Evolutionary conservation across 2,797 vertebrate genomes (phyloP).

Genomic region (Eospalax fontanierii): DNA sequence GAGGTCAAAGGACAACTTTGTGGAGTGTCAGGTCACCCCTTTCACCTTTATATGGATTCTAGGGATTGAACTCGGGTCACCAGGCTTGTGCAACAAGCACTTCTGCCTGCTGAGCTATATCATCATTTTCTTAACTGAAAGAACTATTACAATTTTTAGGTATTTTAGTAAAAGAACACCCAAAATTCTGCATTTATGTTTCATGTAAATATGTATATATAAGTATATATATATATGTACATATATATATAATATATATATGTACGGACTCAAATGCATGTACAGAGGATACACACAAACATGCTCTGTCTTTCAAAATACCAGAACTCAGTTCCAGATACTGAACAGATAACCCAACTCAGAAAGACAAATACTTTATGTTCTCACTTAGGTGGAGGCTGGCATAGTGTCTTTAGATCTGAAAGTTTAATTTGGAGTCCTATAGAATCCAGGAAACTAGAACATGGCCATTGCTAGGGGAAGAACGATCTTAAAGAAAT

Average conservation of each 20-base stretch:
- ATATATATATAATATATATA: not conserved
- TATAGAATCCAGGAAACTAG: no score
- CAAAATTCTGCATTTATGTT: not conserved
- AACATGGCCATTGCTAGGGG: no score
- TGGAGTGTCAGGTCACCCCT: not conserved
- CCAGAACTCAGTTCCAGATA: not conserved
- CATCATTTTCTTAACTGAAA: conserved; percentile 30
- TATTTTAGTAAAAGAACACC: conserved; percentile 12
- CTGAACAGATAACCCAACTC: not conserved
- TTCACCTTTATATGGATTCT: not conserved
- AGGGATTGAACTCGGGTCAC: not conserved
- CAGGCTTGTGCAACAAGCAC: not conserved
- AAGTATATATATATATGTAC: no score
- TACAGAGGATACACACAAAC: not conserved
- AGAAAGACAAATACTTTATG: not conserved
- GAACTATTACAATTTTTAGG: not conserved
- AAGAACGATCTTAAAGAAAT: no score
- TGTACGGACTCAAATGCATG: not conserved
- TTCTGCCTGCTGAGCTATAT: not conserved
- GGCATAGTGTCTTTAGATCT: no score
- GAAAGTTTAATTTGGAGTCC: no score
- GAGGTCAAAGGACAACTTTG: not conserved
- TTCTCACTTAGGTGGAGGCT: no score
- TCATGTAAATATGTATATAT: not conserved
- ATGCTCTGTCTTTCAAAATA: not conserved